phyloP scores from a whole-genome alignment of 2,888 invertebrate species.

The Eupelmus urozonus region DNA sequence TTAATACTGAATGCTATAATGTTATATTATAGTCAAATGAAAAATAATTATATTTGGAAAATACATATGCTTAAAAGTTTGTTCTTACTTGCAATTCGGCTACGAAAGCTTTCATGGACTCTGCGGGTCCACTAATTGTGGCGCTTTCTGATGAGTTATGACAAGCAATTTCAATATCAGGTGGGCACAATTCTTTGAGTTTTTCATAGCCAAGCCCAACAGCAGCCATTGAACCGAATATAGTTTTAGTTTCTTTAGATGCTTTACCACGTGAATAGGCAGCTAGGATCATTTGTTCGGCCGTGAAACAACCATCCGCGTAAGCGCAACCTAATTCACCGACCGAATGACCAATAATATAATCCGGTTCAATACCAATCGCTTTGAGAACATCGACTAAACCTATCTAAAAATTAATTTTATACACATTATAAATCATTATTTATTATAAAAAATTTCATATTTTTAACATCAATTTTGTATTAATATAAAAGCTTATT shows the following conservation, averaged over 20 bases:
- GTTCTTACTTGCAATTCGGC: not conserved
- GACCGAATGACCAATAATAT: constrained; percentile 93
- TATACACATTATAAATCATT: no score
- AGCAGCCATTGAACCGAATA: constrained; percentile 92
- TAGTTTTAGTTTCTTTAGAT: constrained; percentile 72
- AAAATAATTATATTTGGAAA: no score
- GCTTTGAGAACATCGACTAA: constrained; percentile 82
- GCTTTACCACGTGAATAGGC: constrained; percentile 71
- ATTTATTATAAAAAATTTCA: no score
- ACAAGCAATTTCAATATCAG: constrained; percentile 90
- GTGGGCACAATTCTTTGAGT: constrained; percentile 84
- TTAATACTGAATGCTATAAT: no score
- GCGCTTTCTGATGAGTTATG: constrained; percentile 92
- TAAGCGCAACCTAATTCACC: constrained; percentile 97
- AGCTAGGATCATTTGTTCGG: constrained; percentile 71
- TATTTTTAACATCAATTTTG: no score
- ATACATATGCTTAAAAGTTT: no score
- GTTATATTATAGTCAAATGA: no score
- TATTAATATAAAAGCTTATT: no score
- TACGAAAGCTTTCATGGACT: constrained; percentile 77
- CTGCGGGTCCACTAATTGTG: constrained; percentile 92
- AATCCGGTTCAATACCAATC: constrained; percentile 83
- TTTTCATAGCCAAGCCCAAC: constrained; percentile 84
- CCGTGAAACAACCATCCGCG: constrained; percentile 92
- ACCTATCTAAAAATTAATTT: constrained; percentile 78